These are phyloP conservation scores for Eueremaeus valkanovi DNA, from an alignment of 2,888 invertebrate species.

Conservation along the genomic window DNA sequence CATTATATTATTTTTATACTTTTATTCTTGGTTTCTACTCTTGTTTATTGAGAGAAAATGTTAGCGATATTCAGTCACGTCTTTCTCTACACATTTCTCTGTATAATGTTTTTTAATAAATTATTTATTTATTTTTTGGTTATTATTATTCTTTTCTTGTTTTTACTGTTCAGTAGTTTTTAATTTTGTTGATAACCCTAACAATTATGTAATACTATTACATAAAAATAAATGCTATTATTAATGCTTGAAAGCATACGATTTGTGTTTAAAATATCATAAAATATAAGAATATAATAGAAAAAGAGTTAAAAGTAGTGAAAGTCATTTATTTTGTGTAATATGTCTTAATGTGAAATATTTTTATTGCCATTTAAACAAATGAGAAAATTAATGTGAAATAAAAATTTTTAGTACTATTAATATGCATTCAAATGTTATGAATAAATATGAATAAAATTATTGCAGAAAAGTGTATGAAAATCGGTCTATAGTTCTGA, in stretches of 20 bases:
- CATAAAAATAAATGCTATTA: constrained; percentile 3
- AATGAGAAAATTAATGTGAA: background rate
- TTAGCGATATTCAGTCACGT: too few species aligned
- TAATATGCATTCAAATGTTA: too few species aligned
- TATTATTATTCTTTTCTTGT: background rate
- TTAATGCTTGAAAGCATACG: constrained; percentile 9
- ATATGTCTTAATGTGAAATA: background rate
- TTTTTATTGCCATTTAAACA: background rate
- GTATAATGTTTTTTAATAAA: background rate
- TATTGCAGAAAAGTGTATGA: too few species aligned
- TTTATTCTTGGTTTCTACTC: background rate
- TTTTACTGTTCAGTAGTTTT: background rate
- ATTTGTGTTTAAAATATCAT: background rate
- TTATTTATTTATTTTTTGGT: background rate
- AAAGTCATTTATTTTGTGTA: background rate
- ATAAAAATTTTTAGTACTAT: background rate
- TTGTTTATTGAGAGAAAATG: too few species aligned
- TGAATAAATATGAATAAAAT: too few species aligned
- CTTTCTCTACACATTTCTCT: background rate
- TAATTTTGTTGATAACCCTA: constrained; percentile 5
- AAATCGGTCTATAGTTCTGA: too few species aligned
- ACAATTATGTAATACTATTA: background rate
- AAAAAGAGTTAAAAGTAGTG: background rate
- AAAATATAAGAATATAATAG: background rate
- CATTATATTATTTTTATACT: background rate